Evolutionary conservation across 2,113 vertebrate species (phyloP), one percentile per base, ranked within the genome.

Genomic region (Boleophthalmus pectinirostris): DNA sequence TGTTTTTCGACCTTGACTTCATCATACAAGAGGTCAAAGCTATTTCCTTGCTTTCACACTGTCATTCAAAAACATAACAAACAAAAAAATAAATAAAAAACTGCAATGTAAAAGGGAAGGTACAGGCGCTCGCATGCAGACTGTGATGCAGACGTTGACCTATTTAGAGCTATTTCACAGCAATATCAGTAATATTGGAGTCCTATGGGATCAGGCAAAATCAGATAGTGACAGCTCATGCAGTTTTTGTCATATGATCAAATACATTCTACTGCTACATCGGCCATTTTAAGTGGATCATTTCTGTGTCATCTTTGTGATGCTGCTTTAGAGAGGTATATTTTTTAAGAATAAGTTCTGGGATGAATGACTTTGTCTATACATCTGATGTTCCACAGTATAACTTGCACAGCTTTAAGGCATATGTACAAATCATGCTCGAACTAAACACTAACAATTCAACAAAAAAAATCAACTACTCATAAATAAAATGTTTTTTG

Each of bases 181-280:
- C 12, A 18, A 64, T 38, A n/a, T 64, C 29, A 63, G 25, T 63
- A 63, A 61, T 63, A 63, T 35, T 12, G 18, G 61, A 38, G 33
- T 64, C 61, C 61, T 64, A 4, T 10, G 61, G 61, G 61, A 64
- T 38, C 33, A n/a, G 18, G 15, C 2, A 1, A 64, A 64, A 38
- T 38, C 33, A n/a, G 61, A 38, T 10, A 20, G 16, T 35, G 60
- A 63, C 60, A 35, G 29, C 33, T 63, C 29, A n/a, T n/a, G 33
- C 61, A 11, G 61, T n/a, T 64, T 38, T 64, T 64, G 61, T 64
- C n/a, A 38, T 43, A n/a, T 38, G 61, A 64, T 64, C 61, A 64
- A 64, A 43, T 21, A 21, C 3, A n/a, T 64, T 20, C 16, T 12
- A 18, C 20, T 20, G 61, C 61, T 12, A 18, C 16, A 38, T 16